phyloP scores from a whole-genome alignment of 2,113 vertebrate species.

The Protobothrops flavoviridis region DNA sequence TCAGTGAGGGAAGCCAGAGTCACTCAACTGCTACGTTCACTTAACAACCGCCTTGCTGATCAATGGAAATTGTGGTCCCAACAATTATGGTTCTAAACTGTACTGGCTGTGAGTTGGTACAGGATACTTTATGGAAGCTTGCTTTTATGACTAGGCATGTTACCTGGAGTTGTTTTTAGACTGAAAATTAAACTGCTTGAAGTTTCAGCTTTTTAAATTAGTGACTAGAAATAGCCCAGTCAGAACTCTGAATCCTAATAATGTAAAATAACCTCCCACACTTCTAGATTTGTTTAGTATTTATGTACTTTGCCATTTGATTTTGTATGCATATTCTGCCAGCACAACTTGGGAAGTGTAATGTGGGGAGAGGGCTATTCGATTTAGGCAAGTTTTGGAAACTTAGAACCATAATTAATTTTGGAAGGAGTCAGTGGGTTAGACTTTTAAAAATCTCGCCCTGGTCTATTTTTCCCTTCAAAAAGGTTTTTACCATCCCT shows the following conservation, averaged over 20 bases:
- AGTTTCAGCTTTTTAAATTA: background rate
- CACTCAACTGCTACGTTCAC: no score
- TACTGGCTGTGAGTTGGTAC: no score
- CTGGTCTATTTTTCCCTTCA: background rate
- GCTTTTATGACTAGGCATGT: no score
- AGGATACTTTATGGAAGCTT: no score
- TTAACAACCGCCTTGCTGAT: no score
- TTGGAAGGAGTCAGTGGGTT: background rate
- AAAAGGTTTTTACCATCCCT: background rate
- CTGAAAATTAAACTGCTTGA: background rate
- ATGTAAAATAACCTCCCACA: background rate
- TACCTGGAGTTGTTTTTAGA: background rate
- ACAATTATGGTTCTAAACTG: no score
- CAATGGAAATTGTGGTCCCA: no score
- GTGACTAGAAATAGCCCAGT: background rate
- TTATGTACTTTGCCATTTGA: background rate
- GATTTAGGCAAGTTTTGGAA: background rate
- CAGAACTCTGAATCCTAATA: background rate
- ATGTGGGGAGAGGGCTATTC: no score
- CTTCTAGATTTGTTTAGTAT: background rate
- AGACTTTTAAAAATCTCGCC: background rate
- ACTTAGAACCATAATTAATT: background rate
- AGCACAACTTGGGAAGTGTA: background rate
- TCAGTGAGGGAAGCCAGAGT: no score
- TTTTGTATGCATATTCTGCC: background rate